Base-by-base conservation (phyloP, 2,888 invertebrate genomes). In the Pyrocoelia pectoralis region DNA sequence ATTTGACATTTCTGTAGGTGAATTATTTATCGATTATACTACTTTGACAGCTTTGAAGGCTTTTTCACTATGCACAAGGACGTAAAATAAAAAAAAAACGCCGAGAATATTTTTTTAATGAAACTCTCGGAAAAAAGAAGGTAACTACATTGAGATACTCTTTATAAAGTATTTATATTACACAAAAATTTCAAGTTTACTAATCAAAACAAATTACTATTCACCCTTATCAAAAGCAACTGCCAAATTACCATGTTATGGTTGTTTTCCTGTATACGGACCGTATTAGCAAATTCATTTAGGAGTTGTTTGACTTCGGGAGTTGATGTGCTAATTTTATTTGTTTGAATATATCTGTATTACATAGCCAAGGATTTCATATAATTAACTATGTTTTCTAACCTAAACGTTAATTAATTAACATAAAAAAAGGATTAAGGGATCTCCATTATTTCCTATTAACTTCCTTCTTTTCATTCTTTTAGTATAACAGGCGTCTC, bases 141-240 rank as follows among this genome's bases (percentile, higher is more conserved):
- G 24, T 24, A 24, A 8, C 4, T 24, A 24, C 3, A 24, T 24
- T 3, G 8, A 24, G 8, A 24, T 24, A 8, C 8, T 3, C 24
- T 24, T 24, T 24, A 24, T 24, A 24, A 24, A 24, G 8, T 24
- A 24, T 24, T 24, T 24, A 24, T 24, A 24, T 24, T 5, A 5
- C 8, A 24, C 24, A 33, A 33, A 33, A 33, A 33, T 33, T 10
- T n/a, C 33, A 46, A 60, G 18, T 49, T 60, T 49, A 28, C 60
- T 49, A 60, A 60, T 60, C 49, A 38, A 38, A 54, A 60, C 54
- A 60, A 54, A 60, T 60, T 54, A 60, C 54, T 53, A 38, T 41
- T 12, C 48, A 50, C 59, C 59, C 53, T 59, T 53, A 59, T 59
- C 59, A 40, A 18, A 59, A 17, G 29, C 46, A 29, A 52, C 33